phyloP scores from a whole-genome alignment of 2,888 invertebrate species.

The Eugnorisma glareosa region DNA sequence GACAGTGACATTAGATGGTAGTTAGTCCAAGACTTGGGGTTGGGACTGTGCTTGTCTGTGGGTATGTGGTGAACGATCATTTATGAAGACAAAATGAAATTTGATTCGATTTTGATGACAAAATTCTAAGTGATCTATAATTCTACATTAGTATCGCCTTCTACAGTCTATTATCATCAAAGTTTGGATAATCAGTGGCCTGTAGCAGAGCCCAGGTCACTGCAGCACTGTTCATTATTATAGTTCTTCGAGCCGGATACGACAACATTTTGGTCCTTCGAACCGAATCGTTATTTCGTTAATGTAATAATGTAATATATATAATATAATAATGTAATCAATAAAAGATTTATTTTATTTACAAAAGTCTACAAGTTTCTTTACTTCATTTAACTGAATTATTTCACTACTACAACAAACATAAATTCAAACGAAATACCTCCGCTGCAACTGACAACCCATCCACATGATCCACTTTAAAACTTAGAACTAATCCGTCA shows the following conservation, averaged over 20 bases:
- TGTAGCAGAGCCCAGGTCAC: neutral
- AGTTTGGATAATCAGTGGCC: neutral
- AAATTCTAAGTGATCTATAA: neutral
- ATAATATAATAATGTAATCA: neutral
- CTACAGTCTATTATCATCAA: neutral
- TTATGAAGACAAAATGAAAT: neutral
- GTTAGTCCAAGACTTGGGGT: constrained; percentile 26
- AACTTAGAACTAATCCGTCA: constrained; percentile 55
- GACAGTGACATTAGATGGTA: constrained; percentile 35
- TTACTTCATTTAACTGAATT: neutral
- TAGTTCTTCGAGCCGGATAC: neutral
- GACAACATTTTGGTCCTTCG: neutral
- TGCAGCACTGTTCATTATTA: too few relatives aligned
- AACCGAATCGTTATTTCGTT: neutral
- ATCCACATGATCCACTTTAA: constrained; percentile 61
- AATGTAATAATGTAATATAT: neutral
- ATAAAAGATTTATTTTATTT: neutral
- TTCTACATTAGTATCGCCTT: neutral
- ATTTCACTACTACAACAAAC: neutral
- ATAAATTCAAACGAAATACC: constrained; percentile 1
- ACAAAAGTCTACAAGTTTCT: too few relatives aligned
- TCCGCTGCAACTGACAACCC: constrained; percentile 46
- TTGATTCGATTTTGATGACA: neutral
- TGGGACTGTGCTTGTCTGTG: neutral
- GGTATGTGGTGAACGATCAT: neutral